phyloP scores from a whole-genome alignment of 2,797 vertebrate species.

The Aldrovandia affinis region DNA sequence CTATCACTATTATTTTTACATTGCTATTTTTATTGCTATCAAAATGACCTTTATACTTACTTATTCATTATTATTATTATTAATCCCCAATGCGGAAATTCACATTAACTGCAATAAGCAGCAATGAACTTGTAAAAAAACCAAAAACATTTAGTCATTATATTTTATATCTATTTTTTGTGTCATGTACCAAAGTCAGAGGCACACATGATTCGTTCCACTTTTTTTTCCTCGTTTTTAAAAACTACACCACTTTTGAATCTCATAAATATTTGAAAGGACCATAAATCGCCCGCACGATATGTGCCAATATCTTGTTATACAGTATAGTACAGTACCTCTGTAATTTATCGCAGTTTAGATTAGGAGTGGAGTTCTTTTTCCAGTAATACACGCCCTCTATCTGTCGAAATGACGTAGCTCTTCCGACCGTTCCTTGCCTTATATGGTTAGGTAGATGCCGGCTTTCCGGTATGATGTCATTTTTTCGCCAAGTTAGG shows the following conservation, averaged over 20 bases:
- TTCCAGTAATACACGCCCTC: constrained; percentile 74
- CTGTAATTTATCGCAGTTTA: background rate
- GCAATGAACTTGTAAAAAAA: too few species aligned
- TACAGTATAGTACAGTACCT: background rate
- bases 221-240: background rate
- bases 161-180: too few species aligned
- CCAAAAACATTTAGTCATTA: too few species aligned
- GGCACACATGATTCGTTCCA: too few species aligned
- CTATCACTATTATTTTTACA: too few species aligned
- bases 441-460: constrained; percentile 67
- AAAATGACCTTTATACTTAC: too few species aligned
- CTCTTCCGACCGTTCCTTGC: constrained; percentile 62
- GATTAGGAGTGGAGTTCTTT: constrained; percentile 44
- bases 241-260: background rate
- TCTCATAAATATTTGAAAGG: background rate
- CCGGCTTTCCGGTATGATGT: constrained; percentile 69
- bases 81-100: too few species aligned
- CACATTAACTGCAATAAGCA: too few species aligned
- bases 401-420: constrained; percentile 57
- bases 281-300: background rate
- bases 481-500: constrained; percentile 52
- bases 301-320: background rate
- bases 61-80: too few species aligned
- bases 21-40: too few species aligned
- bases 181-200: too few species aligned